Evolutionary conservation across 2,797 vertebrate genomes (phyloP).

Genomic region (Cacajao melanocephalus): DNA sequence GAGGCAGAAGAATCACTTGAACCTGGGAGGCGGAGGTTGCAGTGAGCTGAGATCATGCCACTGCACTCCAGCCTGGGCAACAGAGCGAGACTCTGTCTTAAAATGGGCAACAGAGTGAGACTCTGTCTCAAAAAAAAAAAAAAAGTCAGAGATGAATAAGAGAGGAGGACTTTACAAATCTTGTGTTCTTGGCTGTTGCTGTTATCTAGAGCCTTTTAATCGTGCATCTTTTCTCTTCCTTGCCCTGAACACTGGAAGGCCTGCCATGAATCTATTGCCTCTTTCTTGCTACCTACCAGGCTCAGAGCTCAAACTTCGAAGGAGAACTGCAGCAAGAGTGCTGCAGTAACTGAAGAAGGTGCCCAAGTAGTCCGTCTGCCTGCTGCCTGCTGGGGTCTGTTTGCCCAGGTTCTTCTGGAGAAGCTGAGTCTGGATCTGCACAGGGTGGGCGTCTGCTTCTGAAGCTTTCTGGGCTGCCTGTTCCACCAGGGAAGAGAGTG

Average conservation of each 20-base stretch:
- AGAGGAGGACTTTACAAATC: background rate
- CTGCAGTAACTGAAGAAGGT: slow-evolving; percentile 92
- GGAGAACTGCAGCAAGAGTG: slow-evolving; percentile 89
- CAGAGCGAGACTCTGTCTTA: too few relatives aligned
- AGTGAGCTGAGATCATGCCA: too few relatives aligned
- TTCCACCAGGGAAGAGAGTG: slow-evolving; percentile 89
- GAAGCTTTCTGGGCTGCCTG: slow-evolving; percentile 89
- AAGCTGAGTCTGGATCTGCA: slow-evolving; percentile 90
- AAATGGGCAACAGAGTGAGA: too few relatives aligned
- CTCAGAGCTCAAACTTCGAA: slow-evolving; percentile 91
- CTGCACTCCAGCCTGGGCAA: too few relatives aligned
- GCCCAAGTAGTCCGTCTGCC: slow-evolving; percentile 87
- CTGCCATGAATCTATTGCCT: background rate
- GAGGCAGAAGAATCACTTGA: too few relatives aligned
- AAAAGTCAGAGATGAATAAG: background rate
- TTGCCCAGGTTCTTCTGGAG: slow-evolving; percentile 89
- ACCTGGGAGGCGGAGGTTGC: too few relatives aligned
- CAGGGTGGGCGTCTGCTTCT: slow-evolving; percentile 90
- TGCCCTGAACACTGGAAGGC: background rate
- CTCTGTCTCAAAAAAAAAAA: background rate
- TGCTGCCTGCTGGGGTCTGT: slow-evolving; percentile 79
- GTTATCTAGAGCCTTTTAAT: background rate
- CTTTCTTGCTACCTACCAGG: slow-evolving; percentile 84
- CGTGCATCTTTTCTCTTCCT: background rate
- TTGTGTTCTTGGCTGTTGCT: background rate